phyloP scores from a whole-genome alignment of 2,113 vertebrate species.

The Odobenus rosmarus region DNA sequence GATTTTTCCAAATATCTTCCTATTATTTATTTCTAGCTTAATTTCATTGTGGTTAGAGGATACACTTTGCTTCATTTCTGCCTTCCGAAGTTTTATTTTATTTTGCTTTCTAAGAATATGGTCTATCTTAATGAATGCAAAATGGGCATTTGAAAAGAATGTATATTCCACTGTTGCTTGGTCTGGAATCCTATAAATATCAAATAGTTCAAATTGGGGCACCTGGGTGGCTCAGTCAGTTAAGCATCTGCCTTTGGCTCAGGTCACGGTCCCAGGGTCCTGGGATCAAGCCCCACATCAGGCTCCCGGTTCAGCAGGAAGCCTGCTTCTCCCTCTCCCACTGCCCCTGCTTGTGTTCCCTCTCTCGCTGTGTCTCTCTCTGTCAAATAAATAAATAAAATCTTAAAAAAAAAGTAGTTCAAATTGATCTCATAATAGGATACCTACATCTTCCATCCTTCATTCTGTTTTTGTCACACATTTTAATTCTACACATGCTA shows the following conservation, averaged over 20 bases:
- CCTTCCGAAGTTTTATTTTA: neutral
- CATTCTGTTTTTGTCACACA: neutral
- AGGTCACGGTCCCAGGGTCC: no score
- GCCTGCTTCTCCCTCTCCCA: no score
- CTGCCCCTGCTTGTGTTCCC: no score
- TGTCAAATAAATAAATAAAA: no score
- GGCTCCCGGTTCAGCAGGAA: no score
- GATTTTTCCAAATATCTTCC: neutral
- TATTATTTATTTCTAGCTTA: neutral
- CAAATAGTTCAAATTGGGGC: neutral
- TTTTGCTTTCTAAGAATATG: neutral
- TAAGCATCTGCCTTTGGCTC: no score
- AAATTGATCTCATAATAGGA: no score
- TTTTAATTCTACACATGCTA: neutral
- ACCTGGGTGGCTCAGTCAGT: no score
- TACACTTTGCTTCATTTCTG: neutral
- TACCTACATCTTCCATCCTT: fast-evolving
- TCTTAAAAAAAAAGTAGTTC: neutral
- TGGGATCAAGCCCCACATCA: no score
- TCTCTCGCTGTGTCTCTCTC: no score
- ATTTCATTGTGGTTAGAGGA: neutral
- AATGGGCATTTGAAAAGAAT: neutral
- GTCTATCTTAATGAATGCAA: neutral
- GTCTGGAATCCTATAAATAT: no score
- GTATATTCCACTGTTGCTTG: neutral